Base-by-base conservation (phyloP, 1,140 invertebrate species). In the Microvelia longipes region DNA sequence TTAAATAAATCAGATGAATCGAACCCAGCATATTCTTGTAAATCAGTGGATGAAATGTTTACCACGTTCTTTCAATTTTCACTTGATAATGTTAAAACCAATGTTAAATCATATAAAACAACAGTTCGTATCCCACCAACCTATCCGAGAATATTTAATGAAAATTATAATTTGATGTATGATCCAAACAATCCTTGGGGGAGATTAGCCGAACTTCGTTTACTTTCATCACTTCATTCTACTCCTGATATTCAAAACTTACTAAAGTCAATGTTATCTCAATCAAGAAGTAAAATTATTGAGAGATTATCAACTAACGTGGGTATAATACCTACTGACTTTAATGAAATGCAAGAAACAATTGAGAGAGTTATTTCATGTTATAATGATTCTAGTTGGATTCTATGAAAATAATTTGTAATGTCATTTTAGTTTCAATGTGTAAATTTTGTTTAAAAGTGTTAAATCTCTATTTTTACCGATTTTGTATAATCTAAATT, bases 101-200 rank as follows among this genome's bases (percentile, higher is more conserved):
- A 14, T 28, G 28, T 64, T 64, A n/a, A 26, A 24, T 64, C 68
- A 15, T 64, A n/a, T 25, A 28, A 29, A 29, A 28, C 60, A 1
- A 25, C 28, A 1, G 35, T 69, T 29, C 50, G 68, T 24, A 35
- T 69, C 1, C 68, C 68, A 5, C 60, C 26, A 11, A 64, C 68
- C n/a, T 69, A 60, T 25, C 68, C 68, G n/a, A 69, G 60, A 64
- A 27, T 69, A 1, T 64, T 69, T 29, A 60, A 69, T 29, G 30
- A 64, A 24, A 25, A 15, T 64, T 69, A 60, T 64, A 69, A 69
- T 64, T 24, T 69, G 28, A 28, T 15, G 5, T 13, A 64, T 26
- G 19, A 64, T 0, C 1, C 28, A 1, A 50, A 60, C 24, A 29
- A 69, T n/a, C 25, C 25, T 15, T 69, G 25, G 50, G 68, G 68